Conservation (phyloP, 2,888 invertebrate genomes). For the Drosophila kanekoi region DNA sequence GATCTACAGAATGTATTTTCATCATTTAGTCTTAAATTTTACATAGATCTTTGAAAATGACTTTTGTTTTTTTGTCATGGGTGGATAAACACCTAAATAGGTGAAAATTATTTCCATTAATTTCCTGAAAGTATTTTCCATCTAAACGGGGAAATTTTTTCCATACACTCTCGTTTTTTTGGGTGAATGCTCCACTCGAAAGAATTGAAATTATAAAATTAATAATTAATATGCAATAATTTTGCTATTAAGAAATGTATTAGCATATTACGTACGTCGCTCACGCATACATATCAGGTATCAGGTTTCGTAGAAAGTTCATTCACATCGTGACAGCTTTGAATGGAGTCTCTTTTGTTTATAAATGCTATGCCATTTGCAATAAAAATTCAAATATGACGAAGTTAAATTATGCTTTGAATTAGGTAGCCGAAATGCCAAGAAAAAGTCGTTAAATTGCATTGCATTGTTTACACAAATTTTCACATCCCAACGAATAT, state of each 20-base stretch:
- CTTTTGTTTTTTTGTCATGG: no score
- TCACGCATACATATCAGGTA: no score
- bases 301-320: constrained; percentile 54
- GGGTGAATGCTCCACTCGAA: constrained; percentile 14
- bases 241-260: constrained; percentile 21
- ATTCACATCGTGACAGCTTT: constrained; percentile 40
- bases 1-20: no score
- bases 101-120: no score
- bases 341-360: constrained; percentile 35
- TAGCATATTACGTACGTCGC: constrained; percentile 24
- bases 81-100: no score
- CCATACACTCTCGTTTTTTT: constrained; percentile 25
- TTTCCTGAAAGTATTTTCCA: no score
- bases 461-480: constrained; percentile 1
- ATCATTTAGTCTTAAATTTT: no score
- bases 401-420: not conserved
- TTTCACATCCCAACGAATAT: not conserved
- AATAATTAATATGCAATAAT: constrained; percentile 22
- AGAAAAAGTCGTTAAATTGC: constrained; percentile 1
- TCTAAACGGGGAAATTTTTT: no score
- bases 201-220: constrained; percentile 19
- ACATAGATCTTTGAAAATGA: no score
- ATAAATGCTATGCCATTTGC: constrained; percentile 8
- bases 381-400: constrained; percentile 17
- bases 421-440: not conserved